Base-by-base conservation (phyloP, 2,888 invertebrate genomes). In the Monopis laevigella region DNA sequence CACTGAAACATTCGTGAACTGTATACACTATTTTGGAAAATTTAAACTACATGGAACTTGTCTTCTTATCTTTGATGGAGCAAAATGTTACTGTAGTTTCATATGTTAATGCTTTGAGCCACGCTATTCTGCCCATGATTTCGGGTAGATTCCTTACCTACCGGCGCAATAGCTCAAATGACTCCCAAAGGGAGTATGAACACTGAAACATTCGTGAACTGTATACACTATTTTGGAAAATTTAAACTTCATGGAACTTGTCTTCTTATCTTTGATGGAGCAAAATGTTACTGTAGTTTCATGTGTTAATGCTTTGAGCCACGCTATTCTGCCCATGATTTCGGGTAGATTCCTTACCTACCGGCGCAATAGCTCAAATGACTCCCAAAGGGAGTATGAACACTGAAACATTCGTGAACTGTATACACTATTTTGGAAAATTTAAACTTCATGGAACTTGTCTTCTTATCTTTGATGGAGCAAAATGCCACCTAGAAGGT, bases 361-460 rank as follows among this genome's bases (percentile, higher is more conserved):
- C 10, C 24, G 10, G 24, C 24, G 6, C 24, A 24, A 24, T 24
- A 24, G 24, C 24, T 10, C 24, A 10, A 14, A 16, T 14, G 16
- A 11, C 17, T 18, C 8, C 10, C 17, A 36, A 8, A 7, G 24
- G 24, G 5, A 7, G 24, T 5, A 21, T 21, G 24, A 21, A 5
- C 6, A 21, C 8, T 5, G 24, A 21, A 8, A 21, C 24, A 21
- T 21, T 21, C 24, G 5, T 7, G 5, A 8, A 21, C 5, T 21
- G 18, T 14, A n/a, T 40, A 10, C 18, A 34, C 11, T 41, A 43
- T 58, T 51, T 55, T 59, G 51, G 55, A 53, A 27, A 58, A 58
- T 18, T n/a, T 29, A 29, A 29, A 12, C 11, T 29, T 6, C n/a
- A 6, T 5, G 29, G 29, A 29, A 6, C 29, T n/a, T 29, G 29